Conservation (phyloP, 2,113 vertebrate species). For the Odobenus rosmarus region DNA sequence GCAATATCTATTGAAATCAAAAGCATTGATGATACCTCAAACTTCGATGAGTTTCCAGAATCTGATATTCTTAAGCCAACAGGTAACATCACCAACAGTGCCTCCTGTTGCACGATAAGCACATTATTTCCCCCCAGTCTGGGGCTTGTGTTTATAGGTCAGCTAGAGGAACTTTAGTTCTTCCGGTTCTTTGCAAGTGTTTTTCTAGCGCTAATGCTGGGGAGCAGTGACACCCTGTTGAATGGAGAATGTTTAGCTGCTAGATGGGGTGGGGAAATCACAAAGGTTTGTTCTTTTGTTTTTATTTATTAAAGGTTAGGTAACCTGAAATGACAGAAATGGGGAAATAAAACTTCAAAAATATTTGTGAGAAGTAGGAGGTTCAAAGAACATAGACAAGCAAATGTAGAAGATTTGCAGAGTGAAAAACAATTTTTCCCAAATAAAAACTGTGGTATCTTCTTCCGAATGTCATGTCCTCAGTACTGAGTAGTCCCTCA, state of each 20-base stretch:
- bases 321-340: not conserved
- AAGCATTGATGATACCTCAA: slow-evolving; percentile 99
- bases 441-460: not conserved
- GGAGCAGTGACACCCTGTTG: not conserved
- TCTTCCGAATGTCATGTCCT: not conserved
- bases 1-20: slow-evolving; percentile 99
- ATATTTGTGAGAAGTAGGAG: not conserved
- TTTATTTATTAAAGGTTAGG: slow-evolving; percentile 13
- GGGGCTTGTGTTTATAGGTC: not conserved
- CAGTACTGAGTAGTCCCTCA: not conserved
- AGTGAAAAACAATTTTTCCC: not conserved
- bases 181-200: not conserved
- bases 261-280: not conserved
- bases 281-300: not conserved
- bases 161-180: not conserved
- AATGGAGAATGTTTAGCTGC: not conserved
- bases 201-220: not conserved
- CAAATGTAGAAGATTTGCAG: not conserved
- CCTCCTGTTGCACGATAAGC: not conserved
- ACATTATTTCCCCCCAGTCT: not conserved
- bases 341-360: not conserved
- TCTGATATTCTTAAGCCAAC: slow-evolving; percentile 98
- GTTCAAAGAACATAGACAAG: not conserved
- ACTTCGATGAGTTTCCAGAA: slow-evolving; percentile 99
- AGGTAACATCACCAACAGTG: slow-evolving; percentile 83